Conservation (phyloP, 2,113 vertebrate genomes). For the Misgurnus anguillicaudatus region DNA sequence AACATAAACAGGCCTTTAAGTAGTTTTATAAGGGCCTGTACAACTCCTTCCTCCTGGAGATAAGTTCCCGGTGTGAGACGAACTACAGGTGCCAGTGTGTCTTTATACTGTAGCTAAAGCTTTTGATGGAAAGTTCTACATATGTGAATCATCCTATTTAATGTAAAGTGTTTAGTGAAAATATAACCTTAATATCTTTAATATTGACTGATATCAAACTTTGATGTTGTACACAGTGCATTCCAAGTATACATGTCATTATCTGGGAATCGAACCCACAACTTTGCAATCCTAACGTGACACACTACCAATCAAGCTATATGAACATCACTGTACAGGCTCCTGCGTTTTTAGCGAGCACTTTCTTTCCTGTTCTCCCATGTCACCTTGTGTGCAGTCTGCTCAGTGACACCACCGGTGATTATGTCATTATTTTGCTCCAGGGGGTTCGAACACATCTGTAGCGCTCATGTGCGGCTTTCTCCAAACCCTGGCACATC, state of each 20-base stretch:
- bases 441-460: conserved; percentile 89
- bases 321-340: conserved; percentile 11
- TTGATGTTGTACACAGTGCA: too few relatives aligned
- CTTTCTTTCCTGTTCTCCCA: conserved; percentile 74
- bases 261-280: too few relatives aligned
- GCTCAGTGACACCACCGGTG: conserved; percentile 90
- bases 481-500: conserved; percentile 43
- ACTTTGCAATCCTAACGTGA: too few relatives aligned
- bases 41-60: conserved; percentile 39
- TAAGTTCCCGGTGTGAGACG: conserved; percentile 17
- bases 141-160: neutral
- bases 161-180: too few relatives aligned
- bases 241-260: too few relatives aligned
- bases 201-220: too few relatives aligned
- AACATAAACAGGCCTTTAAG: conserved; percentile 56
- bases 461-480: conserved; percentile 85
- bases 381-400: conserved; percentile 90
- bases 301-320: neutral
- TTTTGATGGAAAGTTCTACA: conserved; percentile 33
- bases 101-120: conserved; percentile 5
- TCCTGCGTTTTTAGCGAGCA: conserved; percentile 68
- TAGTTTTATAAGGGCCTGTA: conserved; percentile 54
- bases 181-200: too few relatives aligned
- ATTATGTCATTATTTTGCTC: conserved; percentile 95
- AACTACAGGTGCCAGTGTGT: conserved; percentile 15